Evolutionary conservation across 2,888 invertebrate genomes (phyloP), one percentile per base, ranked within the genome.

Genomic region (Lacanobia wlatinum): DNA sequence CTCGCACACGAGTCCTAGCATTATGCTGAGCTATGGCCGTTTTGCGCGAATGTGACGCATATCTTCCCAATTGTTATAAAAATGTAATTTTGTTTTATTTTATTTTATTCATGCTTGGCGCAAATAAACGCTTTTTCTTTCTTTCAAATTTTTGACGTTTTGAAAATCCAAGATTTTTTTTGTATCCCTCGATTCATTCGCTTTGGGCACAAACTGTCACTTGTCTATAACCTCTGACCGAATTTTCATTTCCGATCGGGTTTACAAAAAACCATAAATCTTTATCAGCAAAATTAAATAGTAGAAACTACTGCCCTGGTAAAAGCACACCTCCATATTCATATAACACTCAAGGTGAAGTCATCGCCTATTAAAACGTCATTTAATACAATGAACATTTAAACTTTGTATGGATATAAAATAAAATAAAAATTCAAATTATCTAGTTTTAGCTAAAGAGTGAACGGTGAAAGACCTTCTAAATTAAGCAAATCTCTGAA

Each of bases 401-500:
- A 76, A 84, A 77, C 73, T 71, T 76, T 48, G 61, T 56, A 75
- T 66, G 34, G 50, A 74, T 69, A 70, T 70, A 60, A 71, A 79
- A 80, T 75, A 48, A 72, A 82, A 76, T 76, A 69, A 52, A 81
- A 80, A 85, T 81, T 79, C 63, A 87, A 87, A 86, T 86, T 77
- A 86, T 83, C 70, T 70, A 66, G 70, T 84, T 87, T 82, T 75
- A 70, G 71, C 78, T 65, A 74, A 82, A 86, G 69, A 84, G 71
- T 78, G 81, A 80, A 74, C 87, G 91, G 91, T 91, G 90, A 92
- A 91, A 90, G 89, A 92, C 83, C 89, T 90, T 86, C 73, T 88
- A 92, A 91, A 92, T 91, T 89, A 92, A 85, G 87, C 88, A 91
- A 94, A 94, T 91, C 92, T 89, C 69, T 64, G 73, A 91, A 93